Conservation (phyloP, 2,797 vertebrate genomes). For the Sebastolobus altivelis region DNA sequence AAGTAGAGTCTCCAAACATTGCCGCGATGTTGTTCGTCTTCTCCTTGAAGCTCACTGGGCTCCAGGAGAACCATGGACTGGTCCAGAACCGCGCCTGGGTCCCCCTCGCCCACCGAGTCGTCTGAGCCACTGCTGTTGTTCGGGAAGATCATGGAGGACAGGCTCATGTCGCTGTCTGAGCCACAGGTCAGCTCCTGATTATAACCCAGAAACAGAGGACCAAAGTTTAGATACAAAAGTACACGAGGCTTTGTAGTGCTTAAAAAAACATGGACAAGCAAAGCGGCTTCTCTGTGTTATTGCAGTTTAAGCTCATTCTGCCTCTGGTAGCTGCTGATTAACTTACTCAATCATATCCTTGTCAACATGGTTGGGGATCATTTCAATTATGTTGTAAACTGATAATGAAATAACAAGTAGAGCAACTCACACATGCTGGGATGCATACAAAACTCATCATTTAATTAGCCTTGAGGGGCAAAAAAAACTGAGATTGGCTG, state of each 20-base stretch:
- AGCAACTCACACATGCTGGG: slow-evolving; percentile 15
- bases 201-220: neutral
- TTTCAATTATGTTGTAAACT: slow-evolving; percentile 30
- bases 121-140: slow-evolving; percentile 96
- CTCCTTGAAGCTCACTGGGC: slow-evolving; percentile 85
- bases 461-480: slow-evolving; percentile 30
- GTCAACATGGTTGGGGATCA: slow-evolving; percentile 16
- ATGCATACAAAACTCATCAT: slow-evolving; percentile 26
- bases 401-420: slow-evolving; percentile 31
- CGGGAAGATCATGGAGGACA: slow-evolving; percentile 96
- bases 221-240: neutral
- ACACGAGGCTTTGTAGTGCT: neutral
- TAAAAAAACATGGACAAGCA: neutral
- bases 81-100: slow-evolving; percentile 80
- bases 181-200: slow-evolving; percentile 89
- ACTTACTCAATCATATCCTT: slow-evolving; percentile 27
- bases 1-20: slow-evolving; percentile 97
- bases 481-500: slow-evolving; percentile 14
- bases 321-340: slow-evolving; percentile 1
- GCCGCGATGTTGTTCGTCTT: slow-evolving; percentile 78
- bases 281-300: slow-evolving; percentile 3
- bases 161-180: slow-evolving; percentile 94
- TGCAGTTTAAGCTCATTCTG: neutral
- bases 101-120: slow-evolving; percentile 88
- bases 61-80: slow-evolving; percentile 89